Evolutionary conservation across 1,140 invertebrate genomes (phyloP), one percentile per base, ranked within the genome.

Genomic region (Drosophila truncata): DNA sequence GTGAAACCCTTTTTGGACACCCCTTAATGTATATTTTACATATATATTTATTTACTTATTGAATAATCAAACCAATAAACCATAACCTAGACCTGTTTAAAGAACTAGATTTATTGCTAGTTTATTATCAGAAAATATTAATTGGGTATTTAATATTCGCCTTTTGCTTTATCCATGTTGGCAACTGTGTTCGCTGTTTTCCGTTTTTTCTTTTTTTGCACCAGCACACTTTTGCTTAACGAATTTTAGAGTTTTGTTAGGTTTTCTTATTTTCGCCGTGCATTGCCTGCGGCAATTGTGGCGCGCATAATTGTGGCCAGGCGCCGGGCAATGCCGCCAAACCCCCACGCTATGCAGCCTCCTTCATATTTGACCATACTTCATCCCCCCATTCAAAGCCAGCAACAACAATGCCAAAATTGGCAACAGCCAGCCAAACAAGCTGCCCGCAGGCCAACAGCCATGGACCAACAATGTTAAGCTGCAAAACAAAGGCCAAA

Each of bases 261-360:
- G 47, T 54, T 58, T 59, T 39, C 35, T 37, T 64, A 33, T 62
- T 69, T 84, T 76, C 14, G 29, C 63, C 59, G 14, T 75, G 64
- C 54, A 64, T 58, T 50, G 83, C 84, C 70, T 23, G 57, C 65
- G 84, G 84, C 77, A 77, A 74, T 87, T 67, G 80, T 83, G 84
- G 84, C 64, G 71, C 77, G 76, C 83, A 83, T 87, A 87, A 87
- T 87, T 87, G 84, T 79, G 83, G 75, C 83, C 60, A 66, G 58
- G 59, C 80, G 73, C 69, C 73, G 77, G 52, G 41, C 33, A 52
- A 18, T 58, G 46, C 67, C 29, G 37, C 25, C 31, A 23, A 29
- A 14, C 29, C 13, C 31, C 11, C 37, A 16, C 16, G 16, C 41
- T 41, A 20, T 14, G 20, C 37, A 9, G 35, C 54, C 27, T 25